Evolutionary conservation across 2,888 invertebrate species (phyloP), one percentile per base, ranked within the genome.

Genomic region (Loripinus fragilis): DNA sequence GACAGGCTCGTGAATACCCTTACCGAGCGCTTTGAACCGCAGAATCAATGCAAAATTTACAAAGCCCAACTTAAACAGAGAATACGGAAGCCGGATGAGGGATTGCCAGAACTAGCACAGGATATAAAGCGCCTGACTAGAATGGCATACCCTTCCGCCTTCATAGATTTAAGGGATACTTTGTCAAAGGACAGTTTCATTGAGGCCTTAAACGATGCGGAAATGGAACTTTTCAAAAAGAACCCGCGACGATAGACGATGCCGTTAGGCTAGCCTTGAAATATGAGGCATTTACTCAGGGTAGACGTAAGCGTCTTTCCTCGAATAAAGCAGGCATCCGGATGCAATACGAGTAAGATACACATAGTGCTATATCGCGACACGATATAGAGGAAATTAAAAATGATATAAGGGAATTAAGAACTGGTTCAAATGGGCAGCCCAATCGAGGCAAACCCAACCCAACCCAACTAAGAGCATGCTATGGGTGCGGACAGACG

Each of bases 121-220:
- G 55, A 55, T 25, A 55, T 55, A 28, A 55, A 55, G 25, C 55
- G 55, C 55, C 25, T 55, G 55, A 55, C 55, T 55, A 55, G 55
- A 25, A 55, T 55, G 55, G 55, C 55, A 2, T 55, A 55, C 15
- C 55, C 55, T 23, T 55, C 55, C 7, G 55, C 55, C 25, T 25
- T 55, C 23, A 28, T 55, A 25, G 55, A 55, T 25, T 55, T 55
- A 28, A 55, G 55, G 25, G 55, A 55, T 28, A 55, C 55, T 28
- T 28, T 25, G 23, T 55, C 55, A 8, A 55, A 55, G 35, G 65
- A 65, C 20, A 38, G 65, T 33, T 65, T 65, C 20, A 33, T 65
- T 33, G 65, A 65, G 35, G 35, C 65, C 10, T 17, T 65, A 7
- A 65, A 65, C 30, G 65, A 65, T 65, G 35, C 38, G 65, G n/a